Percentiles rank a stretch among this genome's conserved stretches.
Conservation (phyloP, 1,140 invertebrate species). For the Dendroctonus valens region DNA sequence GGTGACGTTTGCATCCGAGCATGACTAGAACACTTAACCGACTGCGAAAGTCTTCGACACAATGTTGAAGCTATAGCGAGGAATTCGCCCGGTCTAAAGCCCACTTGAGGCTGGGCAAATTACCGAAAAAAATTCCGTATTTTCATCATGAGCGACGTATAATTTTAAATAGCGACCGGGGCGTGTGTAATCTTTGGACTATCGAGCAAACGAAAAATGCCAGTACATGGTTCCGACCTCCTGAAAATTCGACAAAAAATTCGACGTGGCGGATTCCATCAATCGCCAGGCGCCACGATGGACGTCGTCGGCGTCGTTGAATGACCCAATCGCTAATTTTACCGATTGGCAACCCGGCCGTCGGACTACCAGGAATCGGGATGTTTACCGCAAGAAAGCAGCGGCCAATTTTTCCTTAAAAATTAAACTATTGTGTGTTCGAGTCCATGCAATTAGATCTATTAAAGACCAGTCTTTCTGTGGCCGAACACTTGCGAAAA, state of each 20-base stretch:
- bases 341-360: slow-evolving; percentile 21
- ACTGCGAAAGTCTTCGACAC: no score
- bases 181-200: slow-evolving; percentile 7
- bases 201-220: slow-evolving; percentile 9
- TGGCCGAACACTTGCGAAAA: no score
- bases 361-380: slow-evolving; percentile 21
- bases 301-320: slow-evolving; percentile 27
- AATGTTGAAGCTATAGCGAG: no score
- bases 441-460: not conserved
- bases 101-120: no score
- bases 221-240: slow-evolving; percentile 17
- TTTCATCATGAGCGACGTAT: no score
- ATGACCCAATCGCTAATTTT: slow-evolving; percentile 32
- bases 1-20: no score
- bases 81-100: no score
- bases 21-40: no score
- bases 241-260: slow-evolving; percentile 12
- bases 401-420: slow-evolving; percentile 15
- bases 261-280: slow-evolving; percentile 16
- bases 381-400: slow-evolving; percentile 14
- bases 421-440: not conserved
- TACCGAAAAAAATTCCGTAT: no score
- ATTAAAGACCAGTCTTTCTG: no score
- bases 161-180: no score
- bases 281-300: slow-evolving; percentile 23